phyloP scores from a whole-genome alignment of 1,140 invertebrate species.

The Eumaeus atala region DNA sequence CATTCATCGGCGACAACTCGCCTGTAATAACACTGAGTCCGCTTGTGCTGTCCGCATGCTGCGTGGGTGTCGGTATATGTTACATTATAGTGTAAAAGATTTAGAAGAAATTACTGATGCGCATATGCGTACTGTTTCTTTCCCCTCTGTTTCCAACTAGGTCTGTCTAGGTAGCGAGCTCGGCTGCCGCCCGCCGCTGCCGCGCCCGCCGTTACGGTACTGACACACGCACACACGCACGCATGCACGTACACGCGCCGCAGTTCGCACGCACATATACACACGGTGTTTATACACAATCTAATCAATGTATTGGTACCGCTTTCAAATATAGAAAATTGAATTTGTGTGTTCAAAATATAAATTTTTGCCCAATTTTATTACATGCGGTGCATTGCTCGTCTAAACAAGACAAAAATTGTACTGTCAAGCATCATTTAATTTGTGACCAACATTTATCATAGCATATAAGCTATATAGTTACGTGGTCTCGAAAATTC shows the following conservation, averaged over 20 bases:
- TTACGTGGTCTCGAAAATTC: too few relatives aligned
- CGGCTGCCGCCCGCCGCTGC: constrained; percentile 65
- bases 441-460: too few relatives aligned
- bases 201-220: constrained; percentile 67
- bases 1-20: background rate
- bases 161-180: constrained; percentile 73
- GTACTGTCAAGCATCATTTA: too few relatives aligned
- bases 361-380: too few relatives aligned
- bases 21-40: background rate
- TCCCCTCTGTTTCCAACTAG: constrained; percentile 71
- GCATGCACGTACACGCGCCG: constrained; percentile 13
- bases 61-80: constrained; percentile 20
- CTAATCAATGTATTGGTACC: too few relatives aligned
- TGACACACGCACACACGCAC: constrained; percentile 34
- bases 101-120: constrained; percentile 73
- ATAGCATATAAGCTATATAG: too few relatives aligned
- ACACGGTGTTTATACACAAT: background rate
- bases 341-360: too few relatives aligned
- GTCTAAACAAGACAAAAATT: too few relatives aligned
- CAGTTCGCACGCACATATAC: background rate
- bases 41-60: constrained; percentile 20
- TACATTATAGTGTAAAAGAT: constrained; percentile 25
- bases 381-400: too few relatives aligned
- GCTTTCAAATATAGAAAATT: too few relatives aligned
- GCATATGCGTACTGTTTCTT: constrained; percentile 69